These are phyloP conservation scores for Ceyx cyanopectus DNA, from an alignment of 2,113 vertebrate genomes.

Conservation along the genomic window DNA sequence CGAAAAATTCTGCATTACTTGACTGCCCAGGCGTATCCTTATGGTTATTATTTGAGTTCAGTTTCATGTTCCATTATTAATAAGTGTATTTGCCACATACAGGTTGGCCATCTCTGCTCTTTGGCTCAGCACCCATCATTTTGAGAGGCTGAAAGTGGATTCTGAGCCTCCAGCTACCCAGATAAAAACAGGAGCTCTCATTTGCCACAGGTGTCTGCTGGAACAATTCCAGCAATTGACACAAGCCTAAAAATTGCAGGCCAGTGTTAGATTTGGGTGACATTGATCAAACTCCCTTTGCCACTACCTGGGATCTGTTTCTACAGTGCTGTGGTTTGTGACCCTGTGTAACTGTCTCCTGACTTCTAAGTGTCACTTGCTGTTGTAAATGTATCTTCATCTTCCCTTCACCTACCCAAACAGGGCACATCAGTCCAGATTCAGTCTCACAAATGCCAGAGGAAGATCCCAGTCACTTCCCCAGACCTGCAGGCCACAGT, in stretches of 20 bases:
- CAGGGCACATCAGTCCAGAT: not conserved
- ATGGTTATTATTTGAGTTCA: constrained; percentile 30
- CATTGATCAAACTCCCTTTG: not conserved
- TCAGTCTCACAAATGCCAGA: not conserved
- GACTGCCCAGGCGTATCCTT: not conserved
- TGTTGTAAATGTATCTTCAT: not conserved
- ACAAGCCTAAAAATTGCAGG: not conserved
- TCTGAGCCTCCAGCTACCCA: not conserved
- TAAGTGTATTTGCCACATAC: not conserved
- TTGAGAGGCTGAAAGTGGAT: constrained; percentile 33
- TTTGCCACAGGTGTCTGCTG: constrained; percentile 50
- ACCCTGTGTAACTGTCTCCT: not conserved
- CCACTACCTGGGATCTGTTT: not conserved
- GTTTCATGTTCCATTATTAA: constrained; percentile 14
- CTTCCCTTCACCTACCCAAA: not conserved
- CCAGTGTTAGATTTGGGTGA: not conserved
- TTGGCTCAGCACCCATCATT: constrained; percentile 10
- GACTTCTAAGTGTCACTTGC: not conserved
- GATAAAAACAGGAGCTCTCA: constrained; percentile 38
- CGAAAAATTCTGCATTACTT: not conserved
- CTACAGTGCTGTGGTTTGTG: accelerated
- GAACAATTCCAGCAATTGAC: not conserved
- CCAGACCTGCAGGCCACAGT: not conserved
- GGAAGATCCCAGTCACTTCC: not conserved
- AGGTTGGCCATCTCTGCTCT: not conserved